phyloP scores from a whole-genome alignment of 2,113 vertebrate genomes.

The Petrocephalus zakoni region DNA sequence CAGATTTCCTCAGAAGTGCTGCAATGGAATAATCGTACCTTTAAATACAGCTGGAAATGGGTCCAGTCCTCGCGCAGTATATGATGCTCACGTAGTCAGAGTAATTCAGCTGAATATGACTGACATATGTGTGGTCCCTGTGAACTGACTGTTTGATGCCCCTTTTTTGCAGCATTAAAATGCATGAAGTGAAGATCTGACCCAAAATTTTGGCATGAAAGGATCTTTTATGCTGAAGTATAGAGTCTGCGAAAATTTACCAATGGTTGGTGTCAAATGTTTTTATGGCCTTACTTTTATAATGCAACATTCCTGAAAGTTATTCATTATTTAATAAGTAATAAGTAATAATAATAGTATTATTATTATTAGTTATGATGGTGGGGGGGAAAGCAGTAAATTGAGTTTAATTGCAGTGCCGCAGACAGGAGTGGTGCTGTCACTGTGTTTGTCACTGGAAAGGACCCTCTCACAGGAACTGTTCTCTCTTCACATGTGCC shows the following conservation, averaged over 20 bases:
- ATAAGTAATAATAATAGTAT: not conserved
- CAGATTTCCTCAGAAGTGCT: not conserved
- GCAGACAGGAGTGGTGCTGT: not conserved
- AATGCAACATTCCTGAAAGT: not conserved
- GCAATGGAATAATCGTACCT: not conserved
- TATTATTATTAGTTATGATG: not conserved
- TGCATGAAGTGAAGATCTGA: conserved; percentile 1
- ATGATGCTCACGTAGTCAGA: not conserved
- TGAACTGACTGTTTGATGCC: not conserved
- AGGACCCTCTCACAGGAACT: not conserved
- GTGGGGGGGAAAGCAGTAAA: not conserved
- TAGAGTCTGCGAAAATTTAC: conserved; percentile 7
- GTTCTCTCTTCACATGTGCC: not conserved
- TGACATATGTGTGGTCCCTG: not conserved
- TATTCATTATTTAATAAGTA: not conserved
- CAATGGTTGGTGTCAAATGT: conserved; percentile 7
- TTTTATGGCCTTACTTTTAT: not conserved
- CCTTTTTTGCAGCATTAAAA: conserved; percentile 5
- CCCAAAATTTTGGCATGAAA: conserved; percentile 8
- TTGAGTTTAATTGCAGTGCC: not conserved
- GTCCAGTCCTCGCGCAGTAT: not conserved
- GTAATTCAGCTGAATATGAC: not conserved
- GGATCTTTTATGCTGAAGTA: conserved; percentile 8
- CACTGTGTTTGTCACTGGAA: not conserved
- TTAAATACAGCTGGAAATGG: not conserved